Conservation (phyloP, 2,113 vertebrate genomes). For the Scophthalmus maximus region DNA sequence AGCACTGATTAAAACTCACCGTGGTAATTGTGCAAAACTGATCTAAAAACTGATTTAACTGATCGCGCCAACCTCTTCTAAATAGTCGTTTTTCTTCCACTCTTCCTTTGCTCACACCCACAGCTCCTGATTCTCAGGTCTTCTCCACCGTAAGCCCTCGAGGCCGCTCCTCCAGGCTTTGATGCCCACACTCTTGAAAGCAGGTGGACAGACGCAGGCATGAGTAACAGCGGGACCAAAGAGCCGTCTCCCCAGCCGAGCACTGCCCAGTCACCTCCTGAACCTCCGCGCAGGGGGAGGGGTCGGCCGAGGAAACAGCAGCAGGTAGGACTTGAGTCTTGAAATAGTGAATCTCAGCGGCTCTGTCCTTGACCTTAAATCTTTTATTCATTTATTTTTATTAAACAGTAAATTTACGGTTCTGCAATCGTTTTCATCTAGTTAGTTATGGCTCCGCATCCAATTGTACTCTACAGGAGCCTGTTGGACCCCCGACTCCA, state of each 20-base stretch:
- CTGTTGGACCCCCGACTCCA: slow-evolving; percentile 80
- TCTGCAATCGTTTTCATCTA: not conserved
- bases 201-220: slow-evolving; percentile 79
- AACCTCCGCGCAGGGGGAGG: slow-evolving; percentile 79
- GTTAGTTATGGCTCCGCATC: slow-evolving; percentile 2
- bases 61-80: not conserved
- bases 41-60: not conserved
- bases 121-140: slow-evolving; percentile 45
- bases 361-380: not conserved
- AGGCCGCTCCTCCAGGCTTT: slow-evolving; percentile 71
- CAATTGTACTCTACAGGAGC: slow-evolving; percentile 75
- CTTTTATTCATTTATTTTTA: no score
- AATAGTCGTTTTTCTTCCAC: not conserved
- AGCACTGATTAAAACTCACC: slow-evolving; percentile 5
- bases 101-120: slow-evolving; percentile 18
- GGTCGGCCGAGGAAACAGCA: slow-evolving; percentile 84
- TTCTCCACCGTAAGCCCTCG: slow-evolving; percentile 60
- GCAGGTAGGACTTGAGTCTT: slow-evolving; percentile 69
- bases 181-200: slow-evolving; percentile 74
- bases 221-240: slow-evolving; percentile 82
- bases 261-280: slow-evolving; percentile 64
- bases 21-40: slow-evolving; percentile 18
- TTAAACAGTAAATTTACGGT: no score
- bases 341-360: not conserved
- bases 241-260: slow-evolving; percentile 74